A percentile compares a stretch with the other conserved stretches of the same genome.
Evolutionary conservation across 1,140 invertebrate genomes (phyloP).

Genomic region (Leptoteleia sp.): DNA sequence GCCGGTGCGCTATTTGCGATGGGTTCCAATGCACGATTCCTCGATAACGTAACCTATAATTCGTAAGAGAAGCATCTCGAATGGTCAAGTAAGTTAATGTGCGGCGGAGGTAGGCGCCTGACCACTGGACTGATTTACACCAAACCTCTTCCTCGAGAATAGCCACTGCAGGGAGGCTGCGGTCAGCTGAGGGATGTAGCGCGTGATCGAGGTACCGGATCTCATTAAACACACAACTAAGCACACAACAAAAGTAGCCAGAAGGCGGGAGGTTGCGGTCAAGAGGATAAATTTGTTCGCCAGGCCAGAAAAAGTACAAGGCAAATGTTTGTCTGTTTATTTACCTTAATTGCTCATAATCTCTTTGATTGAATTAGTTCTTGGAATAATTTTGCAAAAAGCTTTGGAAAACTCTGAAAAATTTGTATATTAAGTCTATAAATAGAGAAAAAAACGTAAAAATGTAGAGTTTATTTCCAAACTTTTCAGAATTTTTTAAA

Average conservation of each 20-base stretch:
- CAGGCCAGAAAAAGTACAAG: background rate
- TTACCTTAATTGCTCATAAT: background rate
- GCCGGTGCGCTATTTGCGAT: background rate
- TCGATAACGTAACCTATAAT: constrained; percentile 54
- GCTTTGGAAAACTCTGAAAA: too few relatives aligned
- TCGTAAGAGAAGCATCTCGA: constrained; percentile 67
- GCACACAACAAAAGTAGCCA: constrained; percentile 44
- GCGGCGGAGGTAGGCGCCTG: constrained; percentile 71
- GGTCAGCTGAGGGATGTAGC: constrained; percentile 77
- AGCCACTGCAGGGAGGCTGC: constrained; percentile 67
- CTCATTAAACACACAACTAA: constrained; percentile 71
- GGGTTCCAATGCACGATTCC: constrained; percentile 32
- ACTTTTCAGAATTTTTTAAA: too few relatives aligned
- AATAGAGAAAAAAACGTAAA: too few relatives aligned
- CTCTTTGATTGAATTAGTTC: too few relatives aligned
- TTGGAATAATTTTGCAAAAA: too few relatives aligned
- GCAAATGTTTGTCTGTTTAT: constrained; percentile 4
- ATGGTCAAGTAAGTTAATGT: constrained; percentile 76
- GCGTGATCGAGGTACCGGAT: constrained; percentile 73
- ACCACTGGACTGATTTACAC: constrained; percentile 79
- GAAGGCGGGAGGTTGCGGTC: constrained; percentile 11
- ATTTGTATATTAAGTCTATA: too few relatives aligned
- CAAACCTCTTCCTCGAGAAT: constrained; percentile 71
- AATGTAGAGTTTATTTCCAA: too few relatives aligned
- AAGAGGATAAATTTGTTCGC: constrained; percentile 33